Conservation (phyloP, 2,113 vertebrate species). For the Piprites chloris region DNA sequence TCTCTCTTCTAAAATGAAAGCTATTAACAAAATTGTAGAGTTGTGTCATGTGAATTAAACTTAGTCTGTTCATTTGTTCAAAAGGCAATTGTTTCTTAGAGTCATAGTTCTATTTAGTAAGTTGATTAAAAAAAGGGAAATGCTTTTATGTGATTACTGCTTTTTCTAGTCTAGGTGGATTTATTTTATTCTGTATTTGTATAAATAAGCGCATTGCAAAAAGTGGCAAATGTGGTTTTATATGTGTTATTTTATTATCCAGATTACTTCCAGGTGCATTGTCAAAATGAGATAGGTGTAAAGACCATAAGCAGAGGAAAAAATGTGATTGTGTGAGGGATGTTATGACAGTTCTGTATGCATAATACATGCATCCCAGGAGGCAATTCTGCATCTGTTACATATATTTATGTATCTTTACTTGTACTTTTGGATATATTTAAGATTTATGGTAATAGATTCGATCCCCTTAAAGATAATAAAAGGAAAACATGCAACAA, state of each 20-base stretch:
- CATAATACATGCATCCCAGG: slow-evolving; percentile 74
- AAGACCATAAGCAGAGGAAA: slow-evolving; percentile 63
- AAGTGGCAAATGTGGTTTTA: background rate
- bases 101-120: background rate
- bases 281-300: slow-evolving; percentile 68
- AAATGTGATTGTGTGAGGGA: slow-evolving; percentile 50
- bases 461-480: slow-evolving; percentile 70
- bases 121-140: background rate
- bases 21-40: background rate
- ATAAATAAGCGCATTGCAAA: background rate
- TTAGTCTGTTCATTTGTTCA: background rate
- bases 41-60: background rate
- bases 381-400: slow-evolving; percentile 76
- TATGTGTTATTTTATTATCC: slow-evolving; percentile 1
- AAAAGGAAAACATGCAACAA: slow-evolving; percentile 69
- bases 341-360: slow-evolving; percentile 71
- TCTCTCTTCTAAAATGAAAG: background rate
- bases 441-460: slow-evolving; percentile 75
- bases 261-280: slow-evolving; percentile 31
- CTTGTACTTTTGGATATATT: slow-evolving; percentile 70
- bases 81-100: background rate
- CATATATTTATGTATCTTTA: slow-evolving; percentile 76
- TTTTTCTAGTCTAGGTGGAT: background rate
- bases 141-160: background rate
- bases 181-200: background rate